Percentiles rank a stretch among this genome's conserved stretches.
Evolutionary conservation across 2,113 vertebrate genomes (phyloP).

Genomic region (Burhinus bistriatus): DNA sequence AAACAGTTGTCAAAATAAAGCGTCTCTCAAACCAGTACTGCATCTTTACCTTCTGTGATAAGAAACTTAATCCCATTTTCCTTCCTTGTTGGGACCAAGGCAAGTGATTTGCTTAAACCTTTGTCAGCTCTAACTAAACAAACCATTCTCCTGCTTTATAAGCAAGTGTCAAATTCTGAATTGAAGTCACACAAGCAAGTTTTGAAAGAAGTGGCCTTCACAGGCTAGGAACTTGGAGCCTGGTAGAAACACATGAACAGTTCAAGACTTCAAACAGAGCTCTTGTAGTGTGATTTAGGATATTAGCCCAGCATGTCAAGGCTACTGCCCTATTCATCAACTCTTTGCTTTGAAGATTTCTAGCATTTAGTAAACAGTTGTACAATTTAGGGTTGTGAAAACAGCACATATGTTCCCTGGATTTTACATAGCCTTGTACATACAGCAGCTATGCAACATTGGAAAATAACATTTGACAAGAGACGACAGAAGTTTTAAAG

Average conservation of each 20-base stretch:
- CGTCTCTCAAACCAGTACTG: neutral
- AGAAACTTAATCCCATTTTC: neutral
- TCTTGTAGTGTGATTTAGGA: constrained; percentile 28
- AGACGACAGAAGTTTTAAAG: neutral
- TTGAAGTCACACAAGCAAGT: neutral
- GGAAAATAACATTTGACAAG: constrained; percentile 29
- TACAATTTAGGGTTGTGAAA: constrained; percentile 26
- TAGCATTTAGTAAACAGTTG: constrained; percentile 44
- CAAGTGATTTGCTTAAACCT: neutral
- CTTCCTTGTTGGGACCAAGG: neutral
- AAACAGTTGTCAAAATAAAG: neutral
- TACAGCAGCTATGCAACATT: neutral
- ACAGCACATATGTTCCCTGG: neutral
- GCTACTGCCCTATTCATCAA: constrained; percentile 29
- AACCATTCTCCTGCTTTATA: neutral
- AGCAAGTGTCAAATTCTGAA: neutral
- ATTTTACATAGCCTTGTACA: constrained; percentile 11
- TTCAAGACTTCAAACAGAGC: constrained; percentile 25
- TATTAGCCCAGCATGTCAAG: neutral
- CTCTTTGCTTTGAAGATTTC: constrained; percentile 36
- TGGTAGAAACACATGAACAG: neutral
- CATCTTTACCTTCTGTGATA: neutral
- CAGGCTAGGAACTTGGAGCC: neutral
- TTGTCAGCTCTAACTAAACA: constrained; percentile 20
- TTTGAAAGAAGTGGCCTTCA: neutral